Conservation (phyloP, 2,888 invertebrate species). For the Selenia dentaria region DNA sequence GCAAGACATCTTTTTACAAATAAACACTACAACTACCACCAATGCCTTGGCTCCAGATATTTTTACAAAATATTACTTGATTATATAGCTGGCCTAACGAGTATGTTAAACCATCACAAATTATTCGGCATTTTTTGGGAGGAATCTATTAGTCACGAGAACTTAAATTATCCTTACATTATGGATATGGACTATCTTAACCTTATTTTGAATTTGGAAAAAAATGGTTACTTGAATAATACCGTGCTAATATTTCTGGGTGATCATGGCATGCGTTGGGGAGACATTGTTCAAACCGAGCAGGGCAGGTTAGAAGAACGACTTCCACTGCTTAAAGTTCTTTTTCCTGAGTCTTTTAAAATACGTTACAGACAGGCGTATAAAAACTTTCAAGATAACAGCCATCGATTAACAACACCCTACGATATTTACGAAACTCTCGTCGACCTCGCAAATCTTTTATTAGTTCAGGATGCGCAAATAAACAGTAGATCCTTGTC, state of each 20-base stretch:
- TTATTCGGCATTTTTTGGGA: conserved; percentile 94
- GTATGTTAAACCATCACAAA: conserved; percentile 76
- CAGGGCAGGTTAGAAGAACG: conserved; percentile 94
- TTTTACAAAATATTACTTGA: conserved; percentile 88
- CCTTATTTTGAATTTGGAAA: conserved; percentile 80
- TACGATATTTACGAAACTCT: conserved; percentile 93
- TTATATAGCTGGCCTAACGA: conserved; percentile 86
- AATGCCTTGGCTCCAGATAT: conserved; percentile 87
- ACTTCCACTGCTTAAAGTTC: conserved; percentile 89
- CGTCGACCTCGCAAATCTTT: conserved; percentile 83
- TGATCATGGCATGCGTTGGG: conserved; percentile 95
- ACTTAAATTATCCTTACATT: conserved; percentile 88
- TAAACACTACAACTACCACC: conserved; percentile 81
- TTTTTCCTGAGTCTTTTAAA: conserved; percentile 89
- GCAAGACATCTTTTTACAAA: conserved; percentile 85
- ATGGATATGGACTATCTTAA: conserved; percentile 87
- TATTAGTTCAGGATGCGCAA: conserved; percentile 38
- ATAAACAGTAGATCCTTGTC: conserved; percentile 47
- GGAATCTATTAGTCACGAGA: conserved; percentile 91
- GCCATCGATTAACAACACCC: conserved; percentile 87
- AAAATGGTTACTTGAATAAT: conserved; percentile 80
- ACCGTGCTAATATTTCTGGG: conserved; percentile 90
- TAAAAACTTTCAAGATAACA: conserved; percentile 86
- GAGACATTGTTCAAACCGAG: conserved; percentile 89
- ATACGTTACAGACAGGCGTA: conserved; percentile 83